Evolutionary conservation across 1,140 invertebrate species (phyloP).

Genomic region (Lycorma delicatula): DNA sequence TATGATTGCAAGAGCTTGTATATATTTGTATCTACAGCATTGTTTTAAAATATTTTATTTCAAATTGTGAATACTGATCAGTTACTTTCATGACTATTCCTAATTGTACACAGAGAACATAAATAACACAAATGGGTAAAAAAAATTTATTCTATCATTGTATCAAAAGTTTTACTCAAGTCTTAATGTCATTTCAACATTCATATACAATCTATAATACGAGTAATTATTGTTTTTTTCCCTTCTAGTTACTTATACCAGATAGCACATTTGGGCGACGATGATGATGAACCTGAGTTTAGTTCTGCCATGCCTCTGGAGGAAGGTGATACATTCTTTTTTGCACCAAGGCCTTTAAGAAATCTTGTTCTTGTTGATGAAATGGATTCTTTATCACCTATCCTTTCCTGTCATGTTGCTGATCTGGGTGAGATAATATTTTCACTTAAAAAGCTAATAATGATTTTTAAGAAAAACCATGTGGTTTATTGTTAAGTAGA

Average conservation of each 20-base stretch:
- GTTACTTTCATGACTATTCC: too few species aligned
- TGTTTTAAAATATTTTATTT: neutral
- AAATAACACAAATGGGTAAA: neutral
- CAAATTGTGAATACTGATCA: too few species aligned
- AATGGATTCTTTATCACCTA: constrained; percentile 93
- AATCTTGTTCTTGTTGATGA: constrained; percentile 98
- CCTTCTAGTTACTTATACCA: constrained; percentile 87
- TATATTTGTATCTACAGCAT: neutral
- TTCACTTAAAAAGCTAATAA: too few species aligned
- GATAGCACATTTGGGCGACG: constrained; percentile 97
- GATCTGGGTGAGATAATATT: constrained; percentile 28
- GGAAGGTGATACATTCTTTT: constrained; percentile 99
- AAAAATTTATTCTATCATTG: neutral
- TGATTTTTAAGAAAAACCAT: too few species aligned
- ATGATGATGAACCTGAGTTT: constrained; percentile 98
- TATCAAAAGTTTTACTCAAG: neutral
- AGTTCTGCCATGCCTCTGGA: constrained; percentile 97
- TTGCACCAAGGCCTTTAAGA: constrained; percentile 84
- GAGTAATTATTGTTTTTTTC: neutral
- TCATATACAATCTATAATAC: neutral
- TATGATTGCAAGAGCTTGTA: neutral
- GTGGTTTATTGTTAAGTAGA: too few species aligned
- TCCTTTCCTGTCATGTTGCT: constrained; percentile 72
- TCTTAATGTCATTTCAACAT: neutral
- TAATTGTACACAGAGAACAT: neutral